Base-by-base conservation (phyloP, 2,888 invertebrate species). In the Meiosimyza platycephala region DNA sequence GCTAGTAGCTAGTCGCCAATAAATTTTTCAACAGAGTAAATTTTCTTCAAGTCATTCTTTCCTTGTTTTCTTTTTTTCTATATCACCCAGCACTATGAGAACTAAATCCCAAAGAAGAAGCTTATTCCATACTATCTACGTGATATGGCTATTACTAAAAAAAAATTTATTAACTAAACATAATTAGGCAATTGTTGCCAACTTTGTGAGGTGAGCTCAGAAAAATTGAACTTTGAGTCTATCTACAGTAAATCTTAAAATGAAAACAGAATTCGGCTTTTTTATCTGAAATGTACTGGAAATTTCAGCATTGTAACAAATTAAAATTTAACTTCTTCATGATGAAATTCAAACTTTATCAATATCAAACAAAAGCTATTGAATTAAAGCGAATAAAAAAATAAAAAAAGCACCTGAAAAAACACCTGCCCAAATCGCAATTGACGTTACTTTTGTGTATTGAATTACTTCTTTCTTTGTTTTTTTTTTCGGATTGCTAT, bases 391-490 rank as follows among this genome's bases (percentile, higher is more conserved):
- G 22, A 69, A 59, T 22, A 60, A 64, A 64, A 22, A 51, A 64
- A 51, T 22, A 28, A 33, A 51, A 48, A 48, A n/a, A 50, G n/a
- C 15, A 62, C 18, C 66, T 40, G 55, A 55, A 63, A 18, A 72
- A 72, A 69, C 69, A 73, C 73, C 73, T 69, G 73, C 59, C 69
- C 11, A 59, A 72, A 63, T 68, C 48, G 47, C 51, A 57, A 50
- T 71, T 64, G 55, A 48, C 65, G 59, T 62, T 16, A 60, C 62
- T 60, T 60, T 48, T 40, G 40, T 40, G 40, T 51, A 52, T 54
- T 51, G 65, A 15, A 65, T 52, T 33, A 51, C 33, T 65, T 18
- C 6, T 47, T 65, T n/a, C 22, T 65, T 54, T n/a, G 52, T 28
- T 64, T 50, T 50, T 64, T 28, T 4, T 48, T 28, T 28, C 33